These are phyloP conservation scores for Scyliorhinus canicula DNA, from an alignment of 2,797 vertebrate species.

Conservation along the genomic window DNA sequence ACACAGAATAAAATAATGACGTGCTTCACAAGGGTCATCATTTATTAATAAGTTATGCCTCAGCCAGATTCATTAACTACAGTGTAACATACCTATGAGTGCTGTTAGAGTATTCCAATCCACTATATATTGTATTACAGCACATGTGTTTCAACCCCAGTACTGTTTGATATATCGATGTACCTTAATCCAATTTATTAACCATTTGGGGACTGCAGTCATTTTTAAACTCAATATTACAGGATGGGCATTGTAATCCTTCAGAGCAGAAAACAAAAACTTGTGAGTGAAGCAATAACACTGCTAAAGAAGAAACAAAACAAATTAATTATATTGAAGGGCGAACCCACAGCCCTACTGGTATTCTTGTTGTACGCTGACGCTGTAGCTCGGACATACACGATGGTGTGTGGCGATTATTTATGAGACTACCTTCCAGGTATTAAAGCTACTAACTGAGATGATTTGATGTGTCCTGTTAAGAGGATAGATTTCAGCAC, in stretches of 20 bases:
- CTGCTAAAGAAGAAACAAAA: not conserved
- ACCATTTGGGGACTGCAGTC: not conserved
- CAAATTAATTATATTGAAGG: not conserved
- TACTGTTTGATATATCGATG: not conserved
- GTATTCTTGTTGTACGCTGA: no score
- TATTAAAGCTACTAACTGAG: not conserved
- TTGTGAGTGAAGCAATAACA: not conserved
- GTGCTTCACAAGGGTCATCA: not conserved
- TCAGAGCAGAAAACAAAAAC: not conserved
- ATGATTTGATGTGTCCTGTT: not conserved
- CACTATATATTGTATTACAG: not conserved
- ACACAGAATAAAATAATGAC: not conserved
- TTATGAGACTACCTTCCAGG: not conserved
- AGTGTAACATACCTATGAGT: not conserved
- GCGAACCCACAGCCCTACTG: not conserved
- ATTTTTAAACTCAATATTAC: not conserved
- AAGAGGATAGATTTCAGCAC: not conserved
- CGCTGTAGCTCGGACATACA: not conserved
- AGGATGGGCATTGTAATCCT: not conserved
- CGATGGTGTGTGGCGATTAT: not conserved
- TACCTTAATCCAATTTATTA: constrained; percentile 12
- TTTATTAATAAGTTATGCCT: not conserved
- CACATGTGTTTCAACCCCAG: not conserved
- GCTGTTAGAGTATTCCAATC: not conserved
- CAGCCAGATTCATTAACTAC: not conserved